A percentile compares a stretch with the other conserved stretches of the same genome.
These are phyloP conservation scores for Achroia grisella DNA, from an alignment of 1,140 invertebrate genomes.

Conservation along the genomic window DNA sequence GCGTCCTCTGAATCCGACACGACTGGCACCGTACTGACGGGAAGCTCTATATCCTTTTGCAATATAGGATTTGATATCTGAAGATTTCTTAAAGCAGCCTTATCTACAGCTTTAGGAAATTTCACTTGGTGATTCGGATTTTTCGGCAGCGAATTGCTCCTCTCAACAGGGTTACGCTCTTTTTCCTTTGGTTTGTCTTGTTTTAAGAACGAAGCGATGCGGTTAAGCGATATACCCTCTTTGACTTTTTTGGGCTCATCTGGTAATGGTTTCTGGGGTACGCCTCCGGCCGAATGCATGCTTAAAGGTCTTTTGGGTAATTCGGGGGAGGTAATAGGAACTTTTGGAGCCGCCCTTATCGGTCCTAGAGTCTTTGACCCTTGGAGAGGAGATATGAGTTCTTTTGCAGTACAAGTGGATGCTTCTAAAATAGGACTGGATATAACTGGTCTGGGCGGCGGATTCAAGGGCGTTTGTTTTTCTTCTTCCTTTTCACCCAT, in stretches of 20 bases:
- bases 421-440: constrained; percentile 85
- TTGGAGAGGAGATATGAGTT: constrained; percentile 76
- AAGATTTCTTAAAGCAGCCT: constrained; percentile 80
- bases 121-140: constrained; percentile 75
- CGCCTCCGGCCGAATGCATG: constrained; percentile 65
- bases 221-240: constrained; percentile 78
- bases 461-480: constrained; percentile 24
- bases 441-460: constrained; percentile 81
- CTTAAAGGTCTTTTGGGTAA: constrained; percentile 68
- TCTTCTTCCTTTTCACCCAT: constrained; percentile 60
- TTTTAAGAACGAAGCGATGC: constrained; percentile 86
- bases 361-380: constrained; percentile 71
- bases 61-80: constrained; percentile 88
- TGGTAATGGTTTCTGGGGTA: constrained; percentile 49
- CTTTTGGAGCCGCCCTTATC: constrained; percentile 71
- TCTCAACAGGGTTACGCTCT: constrained; percentile 72
- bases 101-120: constrained; percentile 79
- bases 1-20: constrained; percentile 67
- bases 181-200: constrained; percentile 75
- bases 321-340: constrained; percentile 54
- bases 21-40: constrained; percentile 74
- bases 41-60: constrained; percentile 78
- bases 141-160: constrained; percentile 75
- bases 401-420: constrained; percentile 84
- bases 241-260: constrained; percentile 73